These are phyloP conservation scores for Kradibia gibbosae DNA, from an alignment of 1,140 invertebrate genomes.

Conservation along the genomic window DNA sequence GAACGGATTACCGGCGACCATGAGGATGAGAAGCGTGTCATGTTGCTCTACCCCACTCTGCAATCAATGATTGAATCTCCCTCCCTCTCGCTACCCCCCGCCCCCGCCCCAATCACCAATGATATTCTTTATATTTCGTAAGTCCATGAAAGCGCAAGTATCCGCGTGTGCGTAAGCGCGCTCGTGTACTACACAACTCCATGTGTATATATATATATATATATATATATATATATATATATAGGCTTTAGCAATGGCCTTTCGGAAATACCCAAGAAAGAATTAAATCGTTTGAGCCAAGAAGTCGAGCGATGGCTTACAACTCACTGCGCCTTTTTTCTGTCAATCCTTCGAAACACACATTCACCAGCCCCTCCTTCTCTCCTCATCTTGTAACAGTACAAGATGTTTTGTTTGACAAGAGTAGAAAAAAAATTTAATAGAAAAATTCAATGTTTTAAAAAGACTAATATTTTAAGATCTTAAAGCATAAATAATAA, in stretches of 20 bases:
- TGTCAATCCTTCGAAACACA: neutral
- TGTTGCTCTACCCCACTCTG: neutral
- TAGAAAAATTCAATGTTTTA: no score
- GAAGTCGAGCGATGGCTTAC: no score
- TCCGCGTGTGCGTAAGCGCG: neutral
- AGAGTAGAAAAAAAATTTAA: no score
- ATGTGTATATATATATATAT: neutral
- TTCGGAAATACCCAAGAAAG: neutral
- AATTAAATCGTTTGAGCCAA: neutral
- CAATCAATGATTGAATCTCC: neutral
- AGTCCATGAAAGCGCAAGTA: neutral
- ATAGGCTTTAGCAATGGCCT: neutral
- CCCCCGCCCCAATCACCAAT: neutral
- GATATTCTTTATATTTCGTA: neutral
- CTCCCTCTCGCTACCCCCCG: neutral
- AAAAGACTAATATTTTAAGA: no score
- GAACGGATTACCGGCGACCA: slow-evolving; percentile 14
- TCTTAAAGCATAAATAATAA: no score
- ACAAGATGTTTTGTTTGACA: no score
- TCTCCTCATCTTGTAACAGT: no score
- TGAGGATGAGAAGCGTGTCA: slow-evolving; percentile 9
- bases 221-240: neutral
- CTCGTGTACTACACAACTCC: neutral
- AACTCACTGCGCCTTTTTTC: neutral
- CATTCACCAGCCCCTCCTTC: neutral